Conservation (phyloP, 2,888 invertebrate species). For the Catocala nupta region DNA sequence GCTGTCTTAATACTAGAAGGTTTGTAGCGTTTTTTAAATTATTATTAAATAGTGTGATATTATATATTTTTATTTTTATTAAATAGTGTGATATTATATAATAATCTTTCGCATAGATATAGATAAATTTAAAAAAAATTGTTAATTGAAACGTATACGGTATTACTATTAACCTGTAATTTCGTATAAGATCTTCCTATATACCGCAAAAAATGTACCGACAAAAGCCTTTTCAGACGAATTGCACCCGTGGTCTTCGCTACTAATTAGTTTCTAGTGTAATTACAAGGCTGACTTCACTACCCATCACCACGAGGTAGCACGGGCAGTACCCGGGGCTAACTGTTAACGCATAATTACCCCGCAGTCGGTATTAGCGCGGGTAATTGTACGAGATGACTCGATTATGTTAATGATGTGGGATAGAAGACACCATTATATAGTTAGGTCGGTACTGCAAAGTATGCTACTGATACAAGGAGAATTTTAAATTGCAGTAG, state of each 20-base stretch:
- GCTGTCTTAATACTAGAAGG: too few relatives aligned
- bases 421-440: conserved; percentile 28
- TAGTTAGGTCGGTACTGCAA: too few relatives aligned
- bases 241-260: not conserved
- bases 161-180: too few relatives aligned
- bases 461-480: too few relatives aligned
- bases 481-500: too few relatives aligned
- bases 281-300: conserved; percentile 38
- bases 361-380: conserved; percentile 21
- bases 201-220: not conserved
- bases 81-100: too few relatives aligned
- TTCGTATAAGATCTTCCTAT: not conserved
- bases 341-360: conserved; percentile 46
- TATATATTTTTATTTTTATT: too few relatives aligned
- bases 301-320: conserved; percentile 1
- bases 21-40: too few relatives aligned
- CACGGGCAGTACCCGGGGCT: conserved; percentile 12
- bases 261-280: conserved; percentile 38
- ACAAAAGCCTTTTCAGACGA: not conserved
- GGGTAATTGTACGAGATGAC: conserved; percentile 46
- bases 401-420: conserved; percentile 46
- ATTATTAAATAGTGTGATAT: too few relatives aligned
- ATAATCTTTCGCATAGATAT: too few relatives aligned
- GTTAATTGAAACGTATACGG: too few relatives aligned
- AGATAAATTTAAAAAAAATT: too few relatives aligned